Conservation (phyloP, 2,797 vertebrate species). For the Cottoperca gobio region DNA sequence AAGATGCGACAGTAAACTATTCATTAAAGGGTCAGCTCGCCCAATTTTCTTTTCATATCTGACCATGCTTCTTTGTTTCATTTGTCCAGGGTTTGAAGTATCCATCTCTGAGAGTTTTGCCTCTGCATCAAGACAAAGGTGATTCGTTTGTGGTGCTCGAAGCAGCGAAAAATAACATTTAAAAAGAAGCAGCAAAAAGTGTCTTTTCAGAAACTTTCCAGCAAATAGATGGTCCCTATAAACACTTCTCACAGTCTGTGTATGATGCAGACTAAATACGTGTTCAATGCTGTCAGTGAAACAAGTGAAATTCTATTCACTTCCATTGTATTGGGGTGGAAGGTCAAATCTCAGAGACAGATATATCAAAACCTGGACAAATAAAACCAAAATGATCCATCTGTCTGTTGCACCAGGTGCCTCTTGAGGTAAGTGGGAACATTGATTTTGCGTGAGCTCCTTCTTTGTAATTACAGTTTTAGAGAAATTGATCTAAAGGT, state of each 20-base stretch:
- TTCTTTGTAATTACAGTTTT: background rate
- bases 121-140: background rate
- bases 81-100: background rate
- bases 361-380: background rate
- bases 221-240: background rate
- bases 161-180: background rate
- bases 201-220: conserved; percentile 2
- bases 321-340: background rate
- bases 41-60: background rate
- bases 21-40: conserved; percentile 11
- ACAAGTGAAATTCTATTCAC: background rate
- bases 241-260: background rate
- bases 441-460: background rate
- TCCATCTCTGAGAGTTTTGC: background rate
- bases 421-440: background rate
- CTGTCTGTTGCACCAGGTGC: background rate
- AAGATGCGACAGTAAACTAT: conserved; percentile 20
- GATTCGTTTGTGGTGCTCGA: background rate
- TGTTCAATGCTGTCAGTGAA: background rate
- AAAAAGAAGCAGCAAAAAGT: background rate
- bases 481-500: background rate
- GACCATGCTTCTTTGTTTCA: background rate
- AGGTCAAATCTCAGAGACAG: background rate
- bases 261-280: background rate
- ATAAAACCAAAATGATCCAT: background rate